Percentiles rank a stretch among this genome's conserved stretches.
These are phyloP conservation scores for Xyrichtys novacula DNA, from an alignment of 2,797 vertebrate genomes.

Conservation along the genomic window DNA sequence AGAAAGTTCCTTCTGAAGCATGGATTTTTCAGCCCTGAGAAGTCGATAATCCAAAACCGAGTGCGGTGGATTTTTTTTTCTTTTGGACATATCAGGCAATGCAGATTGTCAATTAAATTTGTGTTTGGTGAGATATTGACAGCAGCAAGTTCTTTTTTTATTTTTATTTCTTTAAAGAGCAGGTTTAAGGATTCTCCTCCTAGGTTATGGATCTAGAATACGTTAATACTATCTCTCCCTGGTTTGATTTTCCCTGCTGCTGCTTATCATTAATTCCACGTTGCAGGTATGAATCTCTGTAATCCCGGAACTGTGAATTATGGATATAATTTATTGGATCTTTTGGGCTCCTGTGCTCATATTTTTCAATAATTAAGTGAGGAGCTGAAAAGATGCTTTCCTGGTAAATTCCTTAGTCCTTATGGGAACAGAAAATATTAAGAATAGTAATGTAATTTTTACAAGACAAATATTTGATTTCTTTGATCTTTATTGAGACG, in stretches of 20 bases:
- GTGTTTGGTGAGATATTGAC: constrained; percentile 78
- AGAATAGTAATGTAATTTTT: constrained; percentile 43
- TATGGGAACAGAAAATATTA: constrained; percentile 41
- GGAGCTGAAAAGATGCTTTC: constrained; percentile 66
- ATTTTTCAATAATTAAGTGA: constrained; percentile 77
- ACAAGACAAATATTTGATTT: constrained; percentile 32
- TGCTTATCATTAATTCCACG: constrained; percentile 81
- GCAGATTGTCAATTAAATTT: constrained; percentile 81
- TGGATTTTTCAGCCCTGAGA: constrained; percentile 55
- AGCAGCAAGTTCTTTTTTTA: constrained; percentile 55
- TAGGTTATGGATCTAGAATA: constrained; percentile 82
- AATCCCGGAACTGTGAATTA: constrained; percentile 84
- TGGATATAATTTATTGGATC: constrained; percentile 84
- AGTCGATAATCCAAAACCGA: constrained; percentile 67
- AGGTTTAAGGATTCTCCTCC: constrained; percentile 77
- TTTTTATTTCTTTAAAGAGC: constrained; percentile 68
- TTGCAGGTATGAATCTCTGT: constrained; percentile 79
- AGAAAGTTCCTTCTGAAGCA: constrained; percentile 60
- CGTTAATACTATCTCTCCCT: constrained; percentile 77
- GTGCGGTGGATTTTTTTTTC: constrained; percentile 24
- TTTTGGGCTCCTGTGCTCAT: constrained; percentile 68
- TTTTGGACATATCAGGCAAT: constrained; percentile 51
- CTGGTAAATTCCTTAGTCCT: constrained; percentile 54
- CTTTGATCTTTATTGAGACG: constrained; percentile 8
- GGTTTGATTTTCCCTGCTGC: constrained; percentile 77